Evolutionary conservation across 2,888 invertebrate species (phyloP), one percentile per base, ranked within the genome.

Genomic region (Stenichneumon culpator): DNA sequence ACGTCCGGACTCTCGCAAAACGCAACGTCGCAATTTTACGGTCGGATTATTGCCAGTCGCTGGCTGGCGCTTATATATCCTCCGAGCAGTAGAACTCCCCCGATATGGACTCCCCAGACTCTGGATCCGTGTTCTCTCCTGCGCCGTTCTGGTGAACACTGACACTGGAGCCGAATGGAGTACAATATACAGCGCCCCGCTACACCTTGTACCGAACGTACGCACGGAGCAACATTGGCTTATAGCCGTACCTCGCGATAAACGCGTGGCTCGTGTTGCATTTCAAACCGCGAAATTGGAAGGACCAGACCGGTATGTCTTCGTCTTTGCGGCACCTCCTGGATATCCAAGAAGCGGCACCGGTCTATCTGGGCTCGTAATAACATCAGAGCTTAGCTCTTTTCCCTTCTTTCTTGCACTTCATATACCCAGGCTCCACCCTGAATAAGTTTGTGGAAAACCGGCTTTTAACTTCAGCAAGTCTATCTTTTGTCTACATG

Each of bases 1-100:
- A 70, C 75, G 68, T 57, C 54, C 75, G 69, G 72, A 68, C 79
- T 69, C 69, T 84, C 39, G 83, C 82, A 80, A 86, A 84, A 79
- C 74, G 86, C 83, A 87, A 81, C 81, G 82, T 84, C 77, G 84
- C 86, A 87, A 87, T 87, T 87, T 87, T 84, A 87, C 86, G 86
- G 78, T 86, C 75, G 86, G 78, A 84, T 86, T 87, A 82, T 87
- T 86, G 82, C 82, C 83, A 80, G 70, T 80, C 67, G 83, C 70
- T 79, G 36, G 83, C 79, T 83, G 54, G 52, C 11, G 50, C 69
- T 25, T 78, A 73, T 44, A 47, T 47, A 47, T 67, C 73, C 57
- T 2, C 63, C 44, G 3, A 70, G 32, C 65, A 63, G 47, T 52
- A 78, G 77, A 78, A 73, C 50, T 69, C 44, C 44, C 84, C 52